phyloP scores from a whole-genome alignment of 2,113 vertebrate species.

The Sinocyclocheilus grahami region DNA sequence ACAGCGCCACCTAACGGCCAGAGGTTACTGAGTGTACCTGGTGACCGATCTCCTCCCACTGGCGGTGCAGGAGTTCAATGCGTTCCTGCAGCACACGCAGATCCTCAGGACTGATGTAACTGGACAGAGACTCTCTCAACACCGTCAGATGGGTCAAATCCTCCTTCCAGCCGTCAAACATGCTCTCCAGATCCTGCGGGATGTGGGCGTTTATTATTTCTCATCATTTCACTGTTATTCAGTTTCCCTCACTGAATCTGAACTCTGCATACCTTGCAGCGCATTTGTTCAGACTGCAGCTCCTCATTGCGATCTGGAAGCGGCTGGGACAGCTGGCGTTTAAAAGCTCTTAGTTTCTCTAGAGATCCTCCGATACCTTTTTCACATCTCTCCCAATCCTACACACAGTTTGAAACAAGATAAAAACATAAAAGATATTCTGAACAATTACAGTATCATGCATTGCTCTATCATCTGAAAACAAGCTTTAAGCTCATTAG shows the following conservation, averaged over 20 bases:
- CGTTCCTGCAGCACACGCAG: conserved; percentile 89
- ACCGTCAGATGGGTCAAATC: conserved; percentile 84
- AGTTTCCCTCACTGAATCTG: not conserved
- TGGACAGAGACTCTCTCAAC: conserved; percentile 81
- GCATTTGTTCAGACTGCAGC: conserved; percentile 86
- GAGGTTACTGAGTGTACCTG: conserved; percentile 78
- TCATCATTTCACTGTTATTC: not conserved
- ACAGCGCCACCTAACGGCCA: conserved; percentile 45
- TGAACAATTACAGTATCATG: not conserved
- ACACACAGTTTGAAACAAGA: conserved; percentile 18
- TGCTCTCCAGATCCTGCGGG: conserved; percentile 86
- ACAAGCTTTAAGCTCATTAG: not conserved
- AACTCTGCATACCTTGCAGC: conserved; percentile 17
- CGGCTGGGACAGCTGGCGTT: conserved; percentile 85
- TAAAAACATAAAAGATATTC: not conserved
- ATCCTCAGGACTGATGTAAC: conserved; percentile 85
- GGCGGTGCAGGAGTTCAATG: conserved; percentile 90
- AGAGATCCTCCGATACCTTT: conserved; percentile 86
- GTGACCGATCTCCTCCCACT: conserved; percentile 94
- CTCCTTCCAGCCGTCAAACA: conserved; percentile 87
- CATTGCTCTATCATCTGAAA: not conserved
- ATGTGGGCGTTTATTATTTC: not conserved
- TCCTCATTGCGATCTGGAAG: conserved; percentile 92
- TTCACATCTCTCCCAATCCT: conserved; percentile 97
- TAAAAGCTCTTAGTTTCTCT: conserved; percentile 90